Percentiles rank a stretch among this genome's conserved stretches.
Evolutionary conservation across 2,113 vertebrate genomes (phyloP).

Genomic region (Thomomys bottae): DNA sequence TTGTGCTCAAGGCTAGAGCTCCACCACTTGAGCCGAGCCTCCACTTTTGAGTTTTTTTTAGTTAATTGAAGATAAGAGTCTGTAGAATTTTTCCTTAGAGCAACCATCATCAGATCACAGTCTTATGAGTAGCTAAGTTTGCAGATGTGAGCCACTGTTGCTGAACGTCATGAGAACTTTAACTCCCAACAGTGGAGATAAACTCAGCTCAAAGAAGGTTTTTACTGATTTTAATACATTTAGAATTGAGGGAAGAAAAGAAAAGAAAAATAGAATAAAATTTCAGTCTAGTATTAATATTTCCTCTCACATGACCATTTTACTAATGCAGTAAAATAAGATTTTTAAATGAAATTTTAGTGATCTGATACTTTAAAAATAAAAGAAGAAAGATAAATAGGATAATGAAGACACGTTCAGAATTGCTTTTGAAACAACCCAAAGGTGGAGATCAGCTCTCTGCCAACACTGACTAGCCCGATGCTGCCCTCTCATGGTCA

Average conservation of each 20-base stretch:
- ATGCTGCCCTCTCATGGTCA: neutral
- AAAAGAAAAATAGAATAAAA: neutral
- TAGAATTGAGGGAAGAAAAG: neutral
- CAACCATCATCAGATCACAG: too few species aligned
- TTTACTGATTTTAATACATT: constrained; percentile 12
- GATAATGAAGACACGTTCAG: neutral
- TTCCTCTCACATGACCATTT: neutral
- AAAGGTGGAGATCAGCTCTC: neutral
- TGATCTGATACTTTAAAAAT: neutral
- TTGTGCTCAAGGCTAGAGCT: too few species aligned
- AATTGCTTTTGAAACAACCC: neutral
- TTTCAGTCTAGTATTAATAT: neutral
- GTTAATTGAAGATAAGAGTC: too few species aligned
- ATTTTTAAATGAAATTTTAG: constrained; percentile 10
- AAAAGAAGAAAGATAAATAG: neutral
- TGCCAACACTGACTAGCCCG: neutral
- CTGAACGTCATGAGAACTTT: neutral
- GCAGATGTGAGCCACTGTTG: too few species aligned
- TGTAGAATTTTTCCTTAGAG: too few species aligned
- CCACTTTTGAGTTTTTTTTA: too few species aligned
- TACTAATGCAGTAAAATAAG: neutral
- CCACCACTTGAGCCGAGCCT: too few species aligned
- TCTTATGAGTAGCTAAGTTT: too few species aligned
- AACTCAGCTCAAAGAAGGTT: neutral
- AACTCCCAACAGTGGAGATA: neutral